Conservation (phyloP, 2,797 vertebrate genomes). For the Synaphobranchus kaupii region DNA sequence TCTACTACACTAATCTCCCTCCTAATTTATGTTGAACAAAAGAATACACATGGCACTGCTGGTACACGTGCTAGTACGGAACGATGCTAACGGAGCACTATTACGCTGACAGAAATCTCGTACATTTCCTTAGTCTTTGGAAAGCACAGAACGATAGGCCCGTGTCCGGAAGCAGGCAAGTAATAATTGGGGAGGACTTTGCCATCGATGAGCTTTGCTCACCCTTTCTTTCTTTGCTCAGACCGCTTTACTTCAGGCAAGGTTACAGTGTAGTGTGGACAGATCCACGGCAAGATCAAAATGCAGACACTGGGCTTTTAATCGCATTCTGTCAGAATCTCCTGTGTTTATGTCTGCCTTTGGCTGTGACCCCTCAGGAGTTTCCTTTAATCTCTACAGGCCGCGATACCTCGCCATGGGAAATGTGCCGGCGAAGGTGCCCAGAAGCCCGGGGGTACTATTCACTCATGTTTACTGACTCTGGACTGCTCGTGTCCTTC, state of each 20-base stretch:
- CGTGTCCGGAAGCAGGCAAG: not conserved
- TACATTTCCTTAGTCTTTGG: no score
- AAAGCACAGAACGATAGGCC: not conserved
- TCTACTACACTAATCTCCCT: not conserved
- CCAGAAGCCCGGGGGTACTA: not conserved
- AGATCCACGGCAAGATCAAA: conserved; percentile 3
- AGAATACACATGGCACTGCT: not conserved
- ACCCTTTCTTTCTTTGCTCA: not conserved
- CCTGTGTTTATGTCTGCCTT: conserved; percentile 4
- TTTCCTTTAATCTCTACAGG: conserved; percentile 8
- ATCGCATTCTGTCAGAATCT: not conserved
- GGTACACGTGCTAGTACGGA: not conserved
- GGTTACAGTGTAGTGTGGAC: not conserved
- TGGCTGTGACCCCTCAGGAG: not conserved
- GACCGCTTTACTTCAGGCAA: not conserved
- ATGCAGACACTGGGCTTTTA: not conserved
- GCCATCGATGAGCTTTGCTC: not conserved
- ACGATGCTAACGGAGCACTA: not conserved
- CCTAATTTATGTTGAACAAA: not conserved
- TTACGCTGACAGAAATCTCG: not conserved
- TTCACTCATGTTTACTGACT: not conserved
- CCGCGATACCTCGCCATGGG: not conserved
- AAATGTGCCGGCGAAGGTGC: not conserved
- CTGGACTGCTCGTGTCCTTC: not conserved
- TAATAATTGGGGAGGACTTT: not conserved